Evolutionary conservation across 2,113 vertebrate genomes (phyloP).

Genomic region (Bubo bubo): DNA sequence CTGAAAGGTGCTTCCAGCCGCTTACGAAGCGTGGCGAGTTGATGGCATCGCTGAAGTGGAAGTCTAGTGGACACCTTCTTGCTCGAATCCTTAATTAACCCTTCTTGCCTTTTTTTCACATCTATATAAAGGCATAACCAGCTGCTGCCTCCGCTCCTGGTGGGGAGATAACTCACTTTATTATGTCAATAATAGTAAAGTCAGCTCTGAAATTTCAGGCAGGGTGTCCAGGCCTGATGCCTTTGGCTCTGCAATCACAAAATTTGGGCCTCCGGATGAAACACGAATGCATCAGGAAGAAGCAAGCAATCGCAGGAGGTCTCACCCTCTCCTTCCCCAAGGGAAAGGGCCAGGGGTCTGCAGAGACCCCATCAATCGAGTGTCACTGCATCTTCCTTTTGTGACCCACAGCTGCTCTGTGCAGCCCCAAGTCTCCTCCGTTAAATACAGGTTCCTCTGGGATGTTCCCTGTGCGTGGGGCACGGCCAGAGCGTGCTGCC

Average conservation of each 20-base stretch:
- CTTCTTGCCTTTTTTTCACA: background rate
- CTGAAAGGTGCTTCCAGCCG: background rate
- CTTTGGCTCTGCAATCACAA: background rate
- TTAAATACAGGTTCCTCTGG: background rate
- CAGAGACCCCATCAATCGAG: background rate
- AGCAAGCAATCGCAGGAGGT: background rate
- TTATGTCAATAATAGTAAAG: background rate
- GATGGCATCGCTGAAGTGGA: background rate
- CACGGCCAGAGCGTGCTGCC: background rate
- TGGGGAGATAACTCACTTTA: background rate
- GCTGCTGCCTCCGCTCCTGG: background rate
- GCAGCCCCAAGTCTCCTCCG: background rate
- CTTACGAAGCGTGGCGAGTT: background rate
- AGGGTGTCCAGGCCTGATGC: background rate
- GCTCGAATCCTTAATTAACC: background rate
- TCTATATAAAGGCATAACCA: background rate
- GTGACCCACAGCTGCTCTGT: background rate
- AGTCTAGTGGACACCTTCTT: background rate
- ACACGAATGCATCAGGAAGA: background rate
- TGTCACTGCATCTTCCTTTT: background rate
- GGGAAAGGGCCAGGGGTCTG: background rate
- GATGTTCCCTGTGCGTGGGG: background rate
- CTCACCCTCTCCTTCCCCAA: background rate
- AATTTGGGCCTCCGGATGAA: background rate
- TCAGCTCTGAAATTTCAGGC: background rate